phyloP scores from a whole-genome alignment of 2,797 vertebrate species.

The Anniella stebbinsi region DNA sequence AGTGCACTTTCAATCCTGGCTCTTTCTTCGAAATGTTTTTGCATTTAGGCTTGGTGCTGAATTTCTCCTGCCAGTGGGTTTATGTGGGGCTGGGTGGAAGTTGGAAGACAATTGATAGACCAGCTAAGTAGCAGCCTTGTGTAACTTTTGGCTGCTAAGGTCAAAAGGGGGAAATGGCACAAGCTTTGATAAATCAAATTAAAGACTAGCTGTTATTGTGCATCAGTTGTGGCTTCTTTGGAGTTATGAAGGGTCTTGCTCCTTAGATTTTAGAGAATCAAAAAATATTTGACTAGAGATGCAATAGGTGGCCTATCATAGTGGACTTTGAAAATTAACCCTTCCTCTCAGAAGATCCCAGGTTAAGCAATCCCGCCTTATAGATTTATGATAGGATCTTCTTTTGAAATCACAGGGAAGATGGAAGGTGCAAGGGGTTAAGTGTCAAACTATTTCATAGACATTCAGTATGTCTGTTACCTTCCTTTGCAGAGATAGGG shows the following conservation, averaged over 20 bases:
- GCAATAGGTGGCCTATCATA: not conserved
- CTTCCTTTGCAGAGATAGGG: not conserved
- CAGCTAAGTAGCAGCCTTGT: not conserved
- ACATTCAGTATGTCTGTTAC: not conserved
- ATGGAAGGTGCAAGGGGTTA: not conserved
- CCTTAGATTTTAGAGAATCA: not conserved
- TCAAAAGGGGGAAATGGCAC: not conserved
- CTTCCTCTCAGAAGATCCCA: not conserved
- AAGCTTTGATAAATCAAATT: not conserved
- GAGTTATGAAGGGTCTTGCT: not conserved
- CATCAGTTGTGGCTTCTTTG: not conserved
- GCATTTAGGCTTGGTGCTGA: not conserved
- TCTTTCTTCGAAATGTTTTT: not conserved
- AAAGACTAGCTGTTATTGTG: not conserved
- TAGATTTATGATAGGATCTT: not conserved
- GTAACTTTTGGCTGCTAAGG: not conserved
- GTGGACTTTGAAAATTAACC: not conserved
- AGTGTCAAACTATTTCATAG: not conserved
- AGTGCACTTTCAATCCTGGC: not conserved
- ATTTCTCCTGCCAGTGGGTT: not conserved
- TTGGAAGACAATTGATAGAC: not conserved
- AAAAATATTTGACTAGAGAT: not conserved
- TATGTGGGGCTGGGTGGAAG: not conserved
- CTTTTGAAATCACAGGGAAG: not conserved
- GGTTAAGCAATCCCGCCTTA: not conserved